phyloP scores from a whole-genome alignment of 2,888 invertebrate species.

The Stramonita haemastoma region DNA sequence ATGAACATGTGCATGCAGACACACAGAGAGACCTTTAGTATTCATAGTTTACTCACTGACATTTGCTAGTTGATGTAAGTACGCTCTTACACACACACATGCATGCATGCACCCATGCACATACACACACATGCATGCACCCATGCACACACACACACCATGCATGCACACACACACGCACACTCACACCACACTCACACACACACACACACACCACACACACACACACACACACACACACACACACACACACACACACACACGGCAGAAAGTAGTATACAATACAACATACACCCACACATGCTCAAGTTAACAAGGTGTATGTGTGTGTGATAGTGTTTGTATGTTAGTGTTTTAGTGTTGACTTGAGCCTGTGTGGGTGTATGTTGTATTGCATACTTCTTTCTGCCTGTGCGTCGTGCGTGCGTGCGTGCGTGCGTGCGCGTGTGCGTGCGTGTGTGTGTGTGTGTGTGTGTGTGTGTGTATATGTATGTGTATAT shows the following conservation, averaged over 20 bases:
- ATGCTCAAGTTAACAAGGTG: background rate
- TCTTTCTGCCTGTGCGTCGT: background rate
- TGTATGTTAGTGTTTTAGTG: background rate
- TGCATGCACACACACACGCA: background rate
- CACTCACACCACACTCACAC: background rate
- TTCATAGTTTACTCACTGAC: background rate
- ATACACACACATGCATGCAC: background rate
- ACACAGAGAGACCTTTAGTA: background rate
- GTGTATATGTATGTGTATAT: background rate
- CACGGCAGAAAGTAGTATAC: no score
- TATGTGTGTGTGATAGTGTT: background rate
- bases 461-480: background rate
- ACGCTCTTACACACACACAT: background rate
- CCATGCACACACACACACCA: background rate
- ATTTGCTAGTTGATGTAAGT: no score
- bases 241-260: background rate
- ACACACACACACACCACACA: background rate
- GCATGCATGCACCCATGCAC: background rate
- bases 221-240: conserved; percentile 17
- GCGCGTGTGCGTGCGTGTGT: background rate
- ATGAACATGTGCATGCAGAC: no score
- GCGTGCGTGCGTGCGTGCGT: background rate
- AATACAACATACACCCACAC: no score
- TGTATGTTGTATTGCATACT: no score
- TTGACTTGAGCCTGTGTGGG: no score